Evolutionary conservation across 2,113 vertebrate species (phyloP), one percentile per base, ranked within the genome.

Genomic region (Proterorhinus semilunaris): DNA sequence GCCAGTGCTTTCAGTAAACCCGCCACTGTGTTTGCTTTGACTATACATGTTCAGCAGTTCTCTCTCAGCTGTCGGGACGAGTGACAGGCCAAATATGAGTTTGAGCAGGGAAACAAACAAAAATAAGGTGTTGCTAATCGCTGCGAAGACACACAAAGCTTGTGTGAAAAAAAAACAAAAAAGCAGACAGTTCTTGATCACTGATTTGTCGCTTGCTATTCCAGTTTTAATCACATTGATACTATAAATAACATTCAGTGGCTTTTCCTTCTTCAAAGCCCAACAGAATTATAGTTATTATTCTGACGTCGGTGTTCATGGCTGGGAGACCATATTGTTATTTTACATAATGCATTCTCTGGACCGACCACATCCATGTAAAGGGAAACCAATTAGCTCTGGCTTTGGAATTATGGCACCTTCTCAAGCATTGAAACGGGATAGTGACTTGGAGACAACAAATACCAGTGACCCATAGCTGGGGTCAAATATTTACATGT

Each of bases 1-100:
- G 85, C 89, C 90, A 86, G 82, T 82, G 82, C 89, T 90, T 92
- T 92, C 92, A 94, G 94, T 90, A 92, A 94, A 93, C 91, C 91
- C 92, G 94, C 93, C 91, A 87, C 88, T 86, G 89, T 89, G 78
- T 74, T 75, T 81, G 75, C 85, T 88, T 86, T 94, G 92, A 91
- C 93, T 94, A 87, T 89, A 93, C 90, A 87, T 89, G 92, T 92
- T 92, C 89, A 92, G 75, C 70, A 74, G 71, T 83, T 87, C 74
- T 53, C 75, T 77, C 65, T 43, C 64, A 44, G 48, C 58, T 43
- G 66, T 80, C 82, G 74, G 57, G 76, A 54, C 71, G 81, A 76
- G 58, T 65, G 67, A 66, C 69, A 68, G 66, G 70, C 46, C 57
- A 73, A 45, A 74, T 67, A 81, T 54, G 48, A 73, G 68, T 74